Conservation (phyloP, 2,113 vertebrate genomes). For the Indri indri region DNA sequence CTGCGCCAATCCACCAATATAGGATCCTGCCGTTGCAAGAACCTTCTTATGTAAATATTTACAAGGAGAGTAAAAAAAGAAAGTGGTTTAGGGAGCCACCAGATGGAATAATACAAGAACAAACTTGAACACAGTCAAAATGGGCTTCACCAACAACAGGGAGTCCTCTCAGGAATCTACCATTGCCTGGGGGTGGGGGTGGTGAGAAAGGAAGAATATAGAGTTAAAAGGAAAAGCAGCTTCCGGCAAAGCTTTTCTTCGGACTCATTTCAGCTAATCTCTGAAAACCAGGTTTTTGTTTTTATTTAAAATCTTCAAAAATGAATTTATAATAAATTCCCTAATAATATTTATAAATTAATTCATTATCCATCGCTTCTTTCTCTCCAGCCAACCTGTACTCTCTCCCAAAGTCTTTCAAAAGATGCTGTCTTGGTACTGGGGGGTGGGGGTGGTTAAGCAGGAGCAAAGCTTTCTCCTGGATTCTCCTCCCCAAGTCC, state of each 20-base stretch:
- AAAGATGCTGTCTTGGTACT: conserved; percentile 25
- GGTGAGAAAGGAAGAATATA: neutral
- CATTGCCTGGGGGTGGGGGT: neutral
- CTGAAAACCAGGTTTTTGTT: conserved; percentile 19
- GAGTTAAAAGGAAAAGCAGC: neutral
- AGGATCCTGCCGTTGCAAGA: conserved; percentile 45
- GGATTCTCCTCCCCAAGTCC: neutral
- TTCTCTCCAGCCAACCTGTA: conserved; percentile 12
- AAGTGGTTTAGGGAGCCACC: conserved; percentile 50
- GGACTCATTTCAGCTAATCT: neutral
- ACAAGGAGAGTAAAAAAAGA: conserved; percentile 74
- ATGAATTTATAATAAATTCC: neutral
- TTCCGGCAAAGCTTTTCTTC: neutral
- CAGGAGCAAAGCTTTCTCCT: neutral
- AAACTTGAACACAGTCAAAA: conserved; percentile 61
- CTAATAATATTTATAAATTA: conserved; percentile 7
- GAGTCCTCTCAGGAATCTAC: conserved; percentile 21
- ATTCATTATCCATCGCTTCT: conserved; percentile 14
- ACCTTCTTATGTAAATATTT: conserved; percentile 80
- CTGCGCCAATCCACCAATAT: neutral
- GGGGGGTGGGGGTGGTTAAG: neutral
- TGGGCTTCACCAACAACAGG: conserved; percentile 24
- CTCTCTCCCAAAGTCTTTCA: conserved; percentile 37
- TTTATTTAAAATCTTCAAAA: conserved; percentile 48
- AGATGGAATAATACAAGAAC: conserved; percentile 76